A percentile compares a stretch with the other conserved stretches of the same genome.
These are phyloP conservation scores for Pseudorasbora parva DNA, from an alignment of 2,113 vertebrate species.

Conservation along the genomic window DNA sequence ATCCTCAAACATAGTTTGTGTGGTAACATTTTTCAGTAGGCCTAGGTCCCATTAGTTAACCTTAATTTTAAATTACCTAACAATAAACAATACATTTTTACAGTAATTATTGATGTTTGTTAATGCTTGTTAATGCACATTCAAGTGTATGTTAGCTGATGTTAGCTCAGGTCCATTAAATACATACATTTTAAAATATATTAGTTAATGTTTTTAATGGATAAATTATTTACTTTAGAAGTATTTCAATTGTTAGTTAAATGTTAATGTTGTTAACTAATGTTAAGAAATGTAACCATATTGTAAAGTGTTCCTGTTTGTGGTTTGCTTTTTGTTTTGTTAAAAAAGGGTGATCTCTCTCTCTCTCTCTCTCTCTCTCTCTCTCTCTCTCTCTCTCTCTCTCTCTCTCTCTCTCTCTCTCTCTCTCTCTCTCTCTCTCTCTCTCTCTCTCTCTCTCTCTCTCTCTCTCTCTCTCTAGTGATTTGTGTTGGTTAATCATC, in stretches of 20 bases:
- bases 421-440: too few relatives aligned
- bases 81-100: background rate
- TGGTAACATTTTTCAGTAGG: too few relatives aligned
- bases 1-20: background rate
- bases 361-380: too few relatives aligned
- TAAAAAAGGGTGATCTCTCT: too few relatives aligned
- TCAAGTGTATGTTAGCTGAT: background rate
- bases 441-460: too few relatives aligned
- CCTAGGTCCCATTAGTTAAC: background rate
- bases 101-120: background rate
- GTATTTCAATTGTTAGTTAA: too few relatives aligned
- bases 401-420: too few relatives aligned
- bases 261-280: background rate
- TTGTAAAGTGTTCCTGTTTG: background rate
- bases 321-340: background rate
- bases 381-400: too few relatives aligned
- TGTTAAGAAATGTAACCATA: background rate
- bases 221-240: too few relatives aligned
- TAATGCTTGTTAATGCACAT: background rate
- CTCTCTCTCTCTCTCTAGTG: conserved; percentile 39
- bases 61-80: background rate
- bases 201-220: background rate
- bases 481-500: conserved; percentile 77
- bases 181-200: background rate
- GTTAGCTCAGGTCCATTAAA: background rate